Evolutionary conservation across 2,113 vertebrate species (phyloP), one percentile per base, ranked within the genome.

Genomic region (Puma concolor): DNA sequence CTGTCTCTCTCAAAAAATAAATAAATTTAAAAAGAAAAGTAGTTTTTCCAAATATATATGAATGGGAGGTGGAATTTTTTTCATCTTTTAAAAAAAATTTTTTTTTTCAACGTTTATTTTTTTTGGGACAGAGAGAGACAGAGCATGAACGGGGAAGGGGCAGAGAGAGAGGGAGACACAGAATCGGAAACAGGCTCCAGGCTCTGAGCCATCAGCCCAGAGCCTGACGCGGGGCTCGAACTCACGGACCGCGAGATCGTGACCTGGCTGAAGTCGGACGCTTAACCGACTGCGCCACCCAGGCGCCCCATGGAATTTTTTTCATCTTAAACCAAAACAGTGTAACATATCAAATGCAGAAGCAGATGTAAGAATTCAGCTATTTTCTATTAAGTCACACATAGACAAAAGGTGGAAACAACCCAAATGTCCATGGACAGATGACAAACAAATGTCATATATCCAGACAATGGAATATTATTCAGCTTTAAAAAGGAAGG

Each of bases 361-460:
- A 80, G 44, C 13, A 83, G 60, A 88, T 48, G 1, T 67, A 67
- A 86, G 17, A 96, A 79, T 86, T 54, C n/a, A 93, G 60, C 36
- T 89, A 64, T 72, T 66, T 86, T 92, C n/a, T 80, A 90, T 69
- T 81, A 90, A 72, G 25, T 95, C 74, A 96, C 13, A 90, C 15
- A 27, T 0, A 86, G 52, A 19, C 4, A 57, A 77, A 95, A 96
- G 44, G 11, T 38, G 50, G 29, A 67, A 79, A 93, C 80, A 94
- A 86, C 5, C 15, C 85, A 92, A 36, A 36, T 74, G 57, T 76
- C 5, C 82, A 91, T 0, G 31, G 63, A 93, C 9, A 57, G n/a
- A 57, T 48, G 50, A 52, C 31, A 84, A 60, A 93, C 33, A 63
- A 83, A 93, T 60, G 54, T 67, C 72, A 36, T 67, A 79, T 64